phyloP scores from a whole-genome alignment of 1,140 invertebrate species.

The Drosophila yakuba region DNA sequence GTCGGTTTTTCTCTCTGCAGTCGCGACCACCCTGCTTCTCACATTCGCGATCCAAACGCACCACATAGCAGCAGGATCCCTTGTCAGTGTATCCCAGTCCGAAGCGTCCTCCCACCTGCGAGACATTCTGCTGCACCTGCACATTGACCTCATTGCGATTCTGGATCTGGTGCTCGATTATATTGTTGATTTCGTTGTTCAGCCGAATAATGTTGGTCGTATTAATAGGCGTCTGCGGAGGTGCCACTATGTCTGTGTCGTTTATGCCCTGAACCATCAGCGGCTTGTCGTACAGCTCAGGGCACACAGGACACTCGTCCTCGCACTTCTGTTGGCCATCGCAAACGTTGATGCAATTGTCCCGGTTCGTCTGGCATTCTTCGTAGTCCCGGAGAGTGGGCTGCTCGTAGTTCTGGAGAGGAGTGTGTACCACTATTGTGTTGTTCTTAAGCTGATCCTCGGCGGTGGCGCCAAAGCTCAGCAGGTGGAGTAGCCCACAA shows the following conservation, averaged over 20 bases:
- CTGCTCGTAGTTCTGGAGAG: slow-evolving; percentile 68
- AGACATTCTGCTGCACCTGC: slow-evolving; percentile 66
- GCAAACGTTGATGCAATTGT: slow-evolving; percentile 48
- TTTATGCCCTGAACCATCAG: slow-evolving; percentile 75
- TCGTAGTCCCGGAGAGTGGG: slow-evolving; percentile 69
- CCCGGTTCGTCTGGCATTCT: slow-evolving; percentile 57
- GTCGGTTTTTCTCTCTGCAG: slow-evolving; percentile 48
- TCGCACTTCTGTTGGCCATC: slow-evolving; percentile 24
- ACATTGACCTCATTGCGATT: slow-evolving; percentile 62
- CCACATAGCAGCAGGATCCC: slow-evolving; percentile 70
- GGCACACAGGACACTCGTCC: slow-evolving; percentile 62
- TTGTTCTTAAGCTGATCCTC: slow-evolving; percentile 25
- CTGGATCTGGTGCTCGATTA: slow-evolving; percentile 62
- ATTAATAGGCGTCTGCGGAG: slow-evolving; percentile 39
- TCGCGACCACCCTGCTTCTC: slow-evolving; percentile 22
- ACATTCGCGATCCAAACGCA: slow-evolving; percentile 44
- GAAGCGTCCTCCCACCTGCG: slow-evolving; percentile 69
- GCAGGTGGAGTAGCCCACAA: slow-evolving; percentile 32
- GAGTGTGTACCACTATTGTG: slow-evolving; percentile 68
- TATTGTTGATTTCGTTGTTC: slow-evolving; percentile 74
- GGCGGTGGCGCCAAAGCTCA: slow-evolving; percentile 12
- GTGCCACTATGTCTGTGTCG: slow-evolving; percentile 53
- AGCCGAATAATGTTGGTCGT: slow-evolving; percentile 74
- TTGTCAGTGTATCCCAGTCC: slow-evolving; percentile 70
- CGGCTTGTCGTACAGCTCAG: slow-evolving; percentile 60